Evolutionary conservation across 2,888 invertebrate species (phyloP), one percentile per base, ranked within the genome.

Genomic region (Clistopyga incitator): DNA sequence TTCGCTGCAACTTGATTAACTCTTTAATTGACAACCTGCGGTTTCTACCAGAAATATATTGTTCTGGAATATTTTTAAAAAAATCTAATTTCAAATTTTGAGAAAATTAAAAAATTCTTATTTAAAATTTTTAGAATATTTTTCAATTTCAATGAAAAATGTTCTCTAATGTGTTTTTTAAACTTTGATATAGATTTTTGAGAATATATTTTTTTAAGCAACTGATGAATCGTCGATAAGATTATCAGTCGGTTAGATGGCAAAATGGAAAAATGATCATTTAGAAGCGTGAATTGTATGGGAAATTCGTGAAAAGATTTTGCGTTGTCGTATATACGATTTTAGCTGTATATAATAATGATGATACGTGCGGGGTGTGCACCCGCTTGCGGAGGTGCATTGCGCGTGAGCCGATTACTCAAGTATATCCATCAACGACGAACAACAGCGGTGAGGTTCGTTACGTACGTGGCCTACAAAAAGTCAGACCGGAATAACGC

Each of bases 401-500:
- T 61, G 83, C 68, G 74, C 84, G 84, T 84, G 81, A 84, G 84
- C 64, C 80, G 84, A 81, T 84, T 84, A 70, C 84, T 50, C 64
- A 78, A 84, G 84, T 78, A 65, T 45, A 47, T 56, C 50, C 64
- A 56, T 76, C 54, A 34, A 50, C 47, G 47, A 13, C 47, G 38
- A 34, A 38, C 20, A 64, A 47, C 65, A 59, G 76, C 52, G 67
- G 78, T 70, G 52, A 75, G 75, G 61, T 78, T 56, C 71, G 71
- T 71, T 67, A 76, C 76, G 72, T 74, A 68, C 70, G 71, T 67
- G 79, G 64, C 71, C 71, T 74, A 78, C 80, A 84, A 83, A 86
- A 86, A 83, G 72, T 45, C 78, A 79, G 84, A 87, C 85, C 86
- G 86, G 86, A 87, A 87, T 86, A 84, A 81, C 84, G 77, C 75